phyloP scores from a whole-genome alignment of 2,113 vertebrate genomes.

The Hystrix brachyura region DNA sequence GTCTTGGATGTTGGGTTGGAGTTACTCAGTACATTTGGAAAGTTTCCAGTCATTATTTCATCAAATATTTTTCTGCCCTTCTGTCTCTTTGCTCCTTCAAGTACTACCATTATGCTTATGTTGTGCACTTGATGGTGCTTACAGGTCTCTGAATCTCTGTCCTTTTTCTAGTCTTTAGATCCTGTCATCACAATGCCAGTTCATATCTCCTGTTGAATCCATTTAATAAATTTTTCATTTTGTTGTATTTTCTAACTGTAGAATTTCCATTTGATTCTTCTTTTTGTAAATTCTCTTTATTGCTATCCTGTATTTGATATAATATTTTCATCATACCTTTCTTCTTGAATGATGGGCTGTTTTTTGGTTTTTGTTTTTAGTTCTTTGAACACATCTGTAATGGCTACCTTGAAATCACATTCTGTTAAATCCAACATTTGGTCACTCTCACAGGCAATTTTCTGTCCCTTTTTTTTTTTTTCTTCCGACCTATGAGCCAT shows the following conservation, averaged over 20 bases:
- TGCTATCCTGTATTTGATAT: neutral
- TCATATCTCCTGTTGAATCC: constrained; percentile 2
- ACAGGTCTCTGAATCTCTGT: neutral
- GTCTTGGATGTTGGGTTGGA: neutral
- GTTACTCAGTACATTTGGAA: neutral
- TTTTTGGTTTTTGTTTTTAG: neutral
- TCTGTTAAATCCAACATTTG: neutral
- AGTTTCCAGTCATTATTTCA: neutral
- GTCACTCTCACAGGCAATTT: neutral
- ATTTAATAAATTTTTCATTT: neutral
- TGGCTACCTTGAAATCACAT: neutral
- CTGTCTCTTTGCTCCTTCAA: neutral
- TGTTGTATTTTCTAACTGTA: neutral
- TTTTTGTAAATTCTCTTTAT: neutral
- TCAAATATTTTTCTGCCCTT: neutral
- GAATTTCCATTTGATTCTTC: neutral
- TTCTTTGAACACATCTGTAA: neutral
- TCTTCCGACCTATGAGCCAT: neutral
- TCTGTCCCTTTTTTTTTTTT: neutral
- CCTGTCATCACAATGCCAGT: neutral
- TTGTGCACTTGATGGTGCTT: neutral
- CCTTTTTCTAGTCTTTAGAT: neutral
- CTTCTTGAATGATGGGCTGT: neutral
- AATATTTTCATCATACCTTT: neutral
- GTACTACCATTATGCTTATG: neutral